Evolutionary conservation across 2,113 vertebrate genomes (phyloP).

Genomic region (Zootoca vivipara): DNA sequence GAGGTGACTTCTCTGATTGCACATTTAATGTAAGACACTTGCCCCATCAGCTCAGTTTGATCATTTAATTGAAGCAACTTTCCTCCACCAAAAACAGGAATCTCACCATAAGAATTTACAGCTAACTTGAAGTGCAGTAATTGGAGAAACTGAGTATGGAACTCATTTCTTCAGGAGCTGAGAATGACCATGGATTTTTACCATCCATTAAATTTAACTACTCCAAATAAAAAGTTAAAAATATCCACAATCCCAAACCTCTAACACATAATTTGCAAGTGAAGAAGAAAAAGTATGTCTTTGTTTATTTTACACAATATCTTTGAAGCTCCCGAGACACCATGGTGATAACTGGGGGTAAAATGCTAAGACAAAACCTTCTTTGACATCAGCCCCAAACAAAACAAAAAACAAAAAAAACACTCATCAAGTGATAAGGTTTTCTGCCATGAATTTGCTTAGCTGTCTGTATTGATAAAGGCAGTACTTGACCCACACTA

Average conservation of each 20-base stretch:
- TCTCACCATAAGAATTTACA: constrained; percentile 15
- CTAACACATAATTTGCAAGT: constrained; percentile 3
- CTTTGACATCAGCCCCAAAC: not conserved
- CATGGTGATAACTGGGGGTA: not conserved
- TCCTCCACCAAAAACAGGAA: not conserved
- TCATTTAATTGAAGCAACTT: not conserved
- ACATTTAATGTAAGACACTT: not conserved
- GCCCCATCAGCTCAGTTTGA: not conserved
- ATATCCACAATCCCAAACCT: not conserved
- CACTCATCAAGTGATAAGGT: not conserved
- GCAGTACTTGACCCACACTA: not conserved
- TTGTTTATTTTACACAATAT: constrained; percentile 32
- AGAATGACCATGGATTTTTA: constrained; percentile 13
- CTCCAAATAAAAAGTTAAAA: constrained; percentile 14
- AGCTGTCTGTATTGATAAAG: not conserved
- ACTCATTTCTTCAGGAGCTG: constrained; percentile 19
- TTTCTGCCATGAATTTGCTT: not conserved
- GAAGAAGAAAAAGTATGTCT: constrained; percentile 17
- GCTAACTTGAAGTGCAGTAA: constrained; percentile 8
- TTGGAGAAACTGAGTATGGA: constrained; percentile 17
- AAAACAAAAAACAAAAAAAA: not conserved
- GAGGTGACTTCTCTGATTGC: not conserved
- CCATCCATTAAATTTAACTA: constrained; percentile 30
- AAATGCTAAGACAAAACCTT: not conserved
- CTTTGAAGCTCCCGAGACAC: not conserved